Evolutionary conservation across 2,888 invertebrate genomes (phyloP), one percentile per base, ranked within the genome.

Genomic region (Leuctra nigra): DNA sequence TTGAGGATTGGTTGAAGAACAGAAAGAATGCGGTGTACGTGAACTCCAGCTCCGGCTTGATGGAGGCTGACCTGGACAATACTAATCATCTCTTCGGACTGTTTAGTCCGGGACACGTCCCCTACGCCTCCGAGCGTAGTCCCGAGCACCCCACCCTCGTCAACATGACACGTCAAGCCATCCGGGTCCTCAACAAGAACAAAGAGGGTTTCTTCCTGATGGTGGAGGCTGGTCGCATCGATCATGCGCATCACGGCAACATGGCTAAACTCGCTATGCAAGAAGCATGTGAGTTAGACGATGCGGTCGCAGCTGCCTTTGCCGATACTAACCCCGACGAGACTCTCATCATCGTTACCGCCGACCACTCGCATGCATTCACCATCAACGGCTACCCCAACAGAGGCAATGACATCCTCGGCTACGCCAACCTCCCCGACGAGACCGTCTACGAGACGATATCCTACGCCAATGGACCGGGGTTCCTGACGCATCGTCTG

Each of bases 281-380:
- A 25, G 87, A 87, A 62, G 72, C 82, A 0, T 71, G 81, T 1
- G 83, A 80, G 50, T 72, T 87, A 54, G 83, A 84, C 54, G 73
- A 76, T 14, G 84, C 86, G 0, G 75, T 87, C 1, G 67, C 73
- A 59, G 72, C 70, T 1, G 84, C 83, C 0, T 46, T 78, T 24
- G 60, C 61, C 3, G 58, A 61, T 39, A 73, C 75, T 0, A 67
- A 77, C 67, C 47, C 69, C 56, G 68, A 77, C 0, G 84, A 87
- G 59, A 86, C 87, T 0, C 69, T 87, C 24, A 74, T 86, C 6
- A 70, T 87, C 29, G 84, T 83, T 1, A 83, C 83, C 0, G 81
- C 82, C 0, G 83, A 83, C 68, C 83, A 83, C 64, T 80, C 81
- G 2, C 82, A 83, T 66, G 68, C 79, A 1, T 74, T 83, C 50